Evolutionary conservation across 1,140 invertebrate species (phyloP).

Genomic region (Panagrolaimus sp.): DNA sequence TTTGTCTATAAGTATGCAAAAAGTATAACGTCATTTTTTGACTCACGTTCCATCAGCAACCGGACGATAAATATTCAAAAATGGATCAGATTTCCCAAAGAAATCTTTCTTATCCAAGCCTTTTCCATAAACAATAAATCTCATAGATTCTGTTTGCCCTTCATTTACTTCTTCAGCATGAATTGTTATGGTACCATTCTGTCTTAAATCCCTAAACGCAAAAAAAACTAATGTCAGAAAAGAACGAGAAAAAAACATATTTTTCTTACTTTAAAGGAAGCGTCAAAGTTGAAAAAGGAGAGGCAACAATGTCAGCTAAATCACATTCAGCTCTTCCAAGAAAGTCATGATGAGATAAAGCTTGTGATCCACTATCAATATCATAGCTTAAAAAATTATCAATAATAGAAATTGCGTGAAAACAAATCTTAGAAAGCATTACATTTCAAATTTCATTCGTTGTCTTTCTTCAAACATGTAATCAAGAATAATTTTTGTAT

Average conservation of each 20-base stretch:
- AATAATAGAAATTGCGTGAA: no score
- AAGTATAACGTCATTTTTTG: neutral
- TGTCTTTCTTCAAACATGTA: conserved; percentile 63
- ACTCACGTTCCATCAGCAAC: conserved; percentile 61
- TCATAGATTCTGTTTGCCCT: conserved; percentile 60
- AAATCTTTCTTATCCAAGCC: conserved; percentile 64
- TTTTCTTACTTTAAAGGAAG: conserved; percentile 17
- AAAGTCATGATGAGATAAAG: conserved; percentile 61
- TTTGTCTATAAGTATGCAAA: neutral
- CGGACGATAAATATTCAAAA: conserved; percentile 61
- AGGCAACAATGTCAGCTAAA: conserved; percentile 63
- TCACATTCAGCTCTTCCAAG: conserved; percentile 62
- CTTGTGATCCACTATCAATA: conserved; percentile 56
- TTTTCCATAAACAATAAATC: conserved; percentile 60
- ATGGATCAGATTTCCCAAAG: conserved; percentile 65
- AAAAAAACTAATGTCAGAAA: conserved; percentile 24
- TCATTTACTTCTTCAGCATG: conserved; percentile 61
- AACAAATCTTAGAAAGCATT: no score
- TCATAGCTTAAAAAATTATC: no score
- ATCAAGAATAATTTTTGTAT: conserved; percentile 61
- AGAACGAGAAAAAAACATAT: conserved; percentile 32
- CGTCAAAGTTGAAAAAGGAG: conserved; percentile 35
- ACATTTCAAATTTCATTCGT: conserved; percentile 59
- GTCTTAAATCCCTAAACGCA: conserved; percentile 29
- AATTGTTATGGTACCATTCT: conserved; percentile 58